Conservation (phyloP, 2,113 vertebrate species). For the pig (Sus scrofa) region DNA sequence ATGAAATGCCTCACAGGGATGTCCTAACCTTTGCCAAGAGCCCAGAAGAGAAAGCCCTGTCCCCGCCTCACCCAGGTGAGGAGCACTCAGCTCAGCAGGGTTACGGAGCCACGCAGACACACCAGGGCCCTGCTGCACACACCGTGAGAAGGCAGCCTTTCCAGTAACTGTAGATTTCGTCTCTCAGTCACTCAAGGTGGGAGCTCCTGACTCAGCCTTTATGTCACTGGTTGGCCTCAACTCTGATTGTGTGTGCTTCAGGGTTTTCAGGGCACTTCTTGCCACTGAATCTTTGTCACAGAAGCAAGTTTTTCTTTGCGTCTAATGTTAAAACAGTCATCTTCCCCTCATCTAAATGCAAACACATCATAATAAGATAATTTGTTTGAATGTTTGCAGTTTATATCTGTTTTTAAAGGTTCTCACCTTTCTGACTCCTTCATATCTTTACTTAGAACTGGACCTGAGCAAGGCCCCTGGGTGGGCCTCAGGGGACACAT, state of each 20-base stretch:
- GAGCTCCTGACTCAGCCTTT: background rate
- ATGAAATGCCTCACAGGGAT: background rate
- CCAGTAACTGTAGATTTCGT: conserved; percentile 13
- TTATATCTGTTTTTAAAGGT: conserved; percentile 34
- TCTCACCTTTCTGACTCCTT: conserved; percentile 12
- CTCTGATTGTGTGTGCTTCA: background rate
- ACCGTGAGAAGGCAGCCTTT: conserved; percentile 11
- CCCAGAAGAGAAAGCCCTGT: background rate
- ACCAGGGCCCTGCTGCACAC: background rate
- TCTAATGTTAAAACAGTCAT: conserved; percentile 6
- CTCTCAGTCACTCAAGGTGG: background rate
- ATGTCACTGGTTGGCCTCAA: background rate
- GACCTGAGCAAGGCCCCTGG: background rate
- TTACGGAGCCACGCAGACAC: background rate
- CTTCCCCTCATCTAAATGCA: background rate
- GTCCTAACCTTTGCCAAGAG: background rate
- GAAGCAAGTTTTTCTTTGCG: conserved; percentile 40
- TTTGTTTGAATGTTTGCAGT: conserved; percentile 23
- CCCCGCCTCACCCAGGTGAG: background rate
- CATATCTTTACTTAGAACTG: background rate
- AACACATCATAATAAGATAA: background rate
- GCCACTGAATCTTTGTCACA: conserved; percentile 1
- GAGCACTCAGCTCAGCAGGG: background rate
- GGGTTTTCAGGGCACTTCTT: background rate
- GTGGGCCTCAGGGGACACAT: background rate